Conservation (phyloP, 2,797 vertebrate genomes). For the Gadopsis bispinosus region DNA sequence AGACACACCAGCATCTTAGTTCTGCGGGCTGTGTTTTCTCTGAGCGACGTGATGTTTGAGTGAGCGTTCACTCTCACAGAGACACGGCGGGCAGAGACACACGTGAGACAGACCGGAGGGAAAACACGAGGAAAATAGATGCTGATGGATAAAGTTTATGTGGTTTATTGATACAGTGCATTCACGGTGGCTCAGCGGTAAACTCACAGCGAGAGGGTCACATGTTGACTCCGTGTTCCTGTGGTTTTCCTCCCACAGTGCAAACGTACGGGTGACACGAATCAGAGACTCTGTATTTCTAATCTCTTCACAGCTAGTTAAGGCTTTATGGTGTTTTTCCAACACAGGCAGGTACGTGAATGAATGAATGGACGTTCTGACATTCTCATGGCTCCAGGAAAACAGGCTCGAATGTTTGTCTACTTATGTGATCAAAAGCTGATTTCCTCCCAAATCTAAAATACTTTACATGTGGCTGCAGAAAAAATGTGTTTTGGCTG, state of each 20-base stretch:
- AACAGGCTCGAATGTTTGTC: constrained; percentile 17
- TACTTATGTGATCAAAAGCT: not conserved
- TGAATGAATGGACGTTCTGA: constrained; percentile 41
- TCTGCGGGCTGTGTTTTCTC: constrained; percentile 28
- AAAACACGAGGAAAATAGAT: constrained; percentile 10
- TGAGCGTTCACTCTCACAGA: not conserved
- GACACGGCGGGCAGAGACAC: not conserved
- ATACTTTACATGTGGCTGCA: not conserved
- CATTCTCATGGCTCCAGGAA: not conserved
- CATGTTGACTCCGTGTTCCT: constrained; percentile 58
- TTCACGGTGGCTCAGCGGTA: not conserved
- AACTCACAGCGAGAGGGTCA: constrained; percentile 41
- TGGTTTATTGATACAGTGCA: not conserved
- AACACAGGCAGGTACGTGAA: constrained; percentile 24
- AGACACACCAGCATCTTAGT: not conserved
- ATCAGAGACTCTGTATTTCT: constrained; percentile 56
- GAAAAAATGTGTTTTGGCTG: not conserved
- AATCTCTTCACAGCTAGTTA: constrained; percentile 61
- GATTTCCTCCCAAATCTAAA: constrained; percentile 2
- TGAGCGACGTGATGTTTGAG: not conserved
- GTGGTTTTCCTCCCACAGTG: constrained; percentile 38
- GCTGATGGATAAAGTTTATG: not conserved
- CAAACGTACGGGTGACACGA: constrained; percentile 66
- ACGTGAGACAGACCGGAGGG: not conserved
- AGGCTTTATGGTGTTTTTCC: constrained; percentile 62